Evolutionary conservation across 2,888 invertebrate species (phyloP).

Genomic region (Criorhina ranunculi): DNA sequence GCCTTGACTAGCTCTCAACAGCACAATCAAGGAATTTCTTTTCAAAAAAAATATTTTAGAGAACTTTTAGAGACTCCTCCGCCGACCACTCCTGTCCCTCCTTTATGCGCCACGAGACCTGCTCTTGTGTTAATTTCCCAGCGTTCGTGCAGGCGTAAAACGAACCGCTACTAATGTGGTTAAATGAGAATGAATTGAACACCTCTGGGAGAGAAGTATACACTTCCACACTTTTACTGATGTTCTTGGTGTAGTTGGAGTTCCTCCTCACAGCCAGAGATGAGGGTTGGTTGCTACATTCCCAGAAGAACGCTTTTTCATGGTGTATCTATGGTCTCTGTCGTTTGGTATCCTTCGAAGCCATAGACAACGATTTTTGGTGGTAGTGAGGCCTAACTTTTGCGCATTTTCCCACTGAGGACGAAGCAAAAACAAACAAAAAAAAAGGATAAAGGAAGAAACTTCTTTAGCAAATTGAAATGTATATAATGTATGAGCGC

Average conservation of each 20-base stretch:
- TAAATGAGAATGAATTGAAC: constrained; percentile 77
- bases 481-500: constrained; percentile 74
- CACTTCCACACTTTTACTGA: constrained; percentile 54
- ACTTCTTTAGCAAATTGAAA: constrained; percentile 75
- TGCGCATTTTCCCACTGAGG: constrained; percentile 52
- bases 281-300: constrained; percentile 21
- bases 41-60: constrained; percentile 50
- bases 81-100: background rate
- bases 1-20: constrained; percentile 22
- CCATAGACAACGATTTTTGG: constrained; percentile 48
- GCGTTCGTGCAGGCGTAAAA: constrained; percentile 68
- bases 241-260: background rate
- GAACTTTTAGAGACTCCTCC: background rate
- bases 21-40: constrained; percentile 61
- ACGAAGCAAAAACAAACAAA: constrained; percentile 6
- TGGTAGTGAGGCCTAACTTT: constrained; percentile 46
- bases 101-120: constrained; percentile 21
- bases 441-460: constrained; percentile 40
- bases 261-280: constrained; percentile 7
- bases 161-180: constrained; percentile 77
- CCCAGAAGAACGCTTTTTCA: constrained; percentile 69
- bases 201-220: constrained; percentile 68
- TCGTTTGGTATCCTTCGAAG: constrained; percentile 44
- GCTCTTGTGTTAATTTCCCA: constrained; percentile 66
- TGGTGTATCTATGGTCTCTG: constrained; percentile 49